Evolutionary conservation across 2,113 vertebrate genomes (phyloP).

Genomic region (Chaetops frenatus): DNA sequence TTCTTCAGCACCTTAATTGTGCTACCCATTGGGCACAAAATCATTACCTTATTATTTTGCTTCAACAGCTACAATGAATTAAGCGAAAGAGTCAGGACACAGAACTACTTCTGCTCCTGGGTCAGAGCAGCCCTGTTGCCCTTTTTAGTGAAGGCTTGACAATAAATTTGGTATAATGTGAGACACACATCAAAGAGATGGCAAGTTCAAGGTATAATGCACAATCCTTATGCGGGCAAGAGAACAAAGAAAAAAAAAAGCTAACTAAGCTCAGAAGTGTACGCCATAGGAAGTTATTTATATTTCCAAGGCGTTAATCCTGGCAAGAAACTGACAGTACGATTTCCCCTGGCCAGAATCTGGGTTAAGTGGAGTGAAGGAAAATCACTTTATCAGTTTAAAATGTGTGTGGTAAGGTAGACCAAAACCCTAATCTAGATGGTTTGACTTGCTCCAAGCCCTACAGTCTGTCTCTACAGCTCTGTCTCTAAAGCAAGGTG

Average conservation of each 20-base stretch:
- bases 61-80: neutral
- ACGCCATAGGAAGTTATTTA: neutral
- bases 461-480: neutral
- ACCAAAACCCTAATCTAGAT: neutral
- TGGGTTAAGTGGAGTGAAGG: neutral
- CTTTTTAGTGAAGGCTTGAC: neutral
- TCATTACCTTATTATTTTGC: neutral
- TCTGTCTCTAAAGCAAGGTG: neutral
- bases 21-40: neutral
- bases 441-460: neutral
- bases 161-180: neutral
- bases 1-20: neutral
- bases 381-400: neutral
- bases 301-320: neutral
- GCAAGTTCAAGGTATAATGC: neutral
- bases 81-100: neutral
- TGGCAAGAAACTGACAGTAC: neutral
- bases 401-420: neutral
- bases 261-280: neutral
- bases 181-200: neutral
- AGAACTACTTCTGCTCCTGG: neutral
- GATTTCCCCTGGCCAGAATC: neutral
- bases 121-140: neutral
- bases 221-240: neutral
- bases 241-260: neutral